phyloP scores from a whole-genome alignment of 2,888 invertebrate species.

The Erynnis tages region DNA sequence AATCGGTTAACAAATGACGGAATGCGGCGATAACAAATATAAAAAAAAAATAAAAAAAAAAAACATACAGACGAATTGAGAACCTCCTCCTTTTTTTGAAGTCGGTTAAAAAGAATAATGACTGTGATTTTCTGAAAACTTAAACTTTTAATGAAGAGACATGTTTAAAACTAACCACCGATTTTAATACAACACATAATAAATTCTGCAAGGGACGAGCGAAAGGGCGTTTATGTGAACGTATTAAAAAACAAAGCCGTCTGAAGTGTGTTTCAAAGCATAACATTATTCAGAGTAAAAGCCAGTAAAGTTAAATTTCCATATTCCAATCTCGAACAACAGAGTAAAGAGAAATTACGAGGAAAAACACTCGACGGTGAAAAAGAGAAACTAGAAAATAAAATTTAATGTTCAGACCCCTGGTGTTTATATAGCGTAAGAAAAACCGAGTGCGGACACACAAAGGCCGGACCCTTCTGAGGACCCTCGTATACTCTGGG shows the following conservation, averaged over 20 bases:
- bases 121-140: no score
- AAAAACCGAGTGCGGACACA: constrained; percentile 44
- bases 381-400: constrained; percentile 23
- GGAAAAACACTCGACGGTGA: constrained; percentile 1
- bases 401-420: constrained; percentile 23
- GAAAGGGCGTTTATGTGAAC: not conserved
- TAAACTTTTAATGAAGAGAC: no score
- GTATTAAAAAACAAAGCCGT: constrained; percentile 13
- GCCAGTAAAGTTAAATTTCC: constrained; percentile 22
- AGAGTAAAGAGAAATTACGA: constrained; percentile 12
- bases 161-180: no score
- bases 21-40: no score
- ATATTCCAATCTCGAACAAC: constrained; percentile 25
- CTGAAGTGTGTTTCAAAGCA: constrained; percentile 13
- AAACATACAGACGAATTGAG: no score
- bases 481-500: constrained; percentile 49
- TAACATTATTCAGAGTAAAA: constrained; percentile 14
- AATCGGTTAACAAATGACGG: no score
- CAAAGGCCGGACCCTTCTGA: constrained; percentile 48
- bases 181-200: not conserved
- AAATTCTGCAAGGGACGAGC: not conserved
- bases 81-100: no score
- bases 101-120: no score
- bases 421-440: constrained; percentile 32
- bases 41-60: no score